Evolutionary conservation across 2,113 vertebrate genomes (phyloP).

Genomic region (Oceanodroma tethys): DNA sequence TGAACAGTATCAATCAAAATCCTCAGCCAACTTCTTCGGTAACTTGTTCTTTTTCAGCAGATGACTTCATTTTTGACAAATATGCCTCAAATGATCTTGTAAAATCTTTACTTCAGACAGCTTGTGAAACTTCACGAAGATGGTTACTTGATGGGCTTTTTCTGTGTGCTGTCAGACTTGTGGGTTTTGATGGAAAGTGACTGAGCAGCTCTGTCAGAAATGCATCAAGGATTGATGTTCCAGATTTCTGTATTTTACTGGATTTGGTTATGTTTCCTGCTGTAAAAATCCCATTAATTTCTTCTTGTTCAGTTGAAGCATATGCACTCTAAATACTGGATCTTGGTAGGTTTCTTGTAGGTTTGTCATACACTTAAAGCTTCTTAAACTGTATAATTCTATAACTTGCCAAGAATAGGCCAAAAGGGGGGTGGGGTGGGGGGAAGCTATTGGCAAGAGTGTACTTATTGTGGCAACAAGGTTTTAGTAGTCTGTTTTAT

Average conservation of each 20-base stretch:
- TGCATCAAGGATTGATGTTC: background rate
- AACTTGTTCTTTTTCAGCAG: background rate
- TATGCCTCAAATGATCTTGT: background rate
- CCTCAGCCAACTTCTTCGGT: background rate
- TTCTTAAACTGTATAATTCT: background rate
- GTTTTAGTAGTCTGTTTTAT: background rate
- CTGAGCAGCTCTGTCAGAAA: background rate
- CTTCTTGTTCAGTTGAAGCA: background rate
- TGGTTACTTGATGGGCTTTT: background rate
- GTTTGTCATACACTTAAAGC: background rate
- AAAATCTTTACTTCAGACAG: background rate
- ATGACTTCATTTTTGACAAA: background rate
- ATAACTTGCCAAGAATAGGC: background rate
- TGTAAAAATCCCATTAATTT: background rate
- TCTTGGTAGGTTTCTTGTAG: background rate
- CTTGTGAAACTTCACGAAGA: background rate
- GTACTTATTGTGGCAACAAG: background rate
- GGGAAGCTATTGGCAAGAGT: background rate
- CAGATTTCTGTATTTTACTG: background rate
- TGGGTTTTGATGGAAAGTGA: background rate
- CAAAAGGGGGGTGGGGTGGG: background rate
- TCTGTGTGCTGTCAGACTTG: background rate
- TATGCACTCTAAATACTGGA: background rate
- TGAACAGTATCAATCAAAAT: background rate
- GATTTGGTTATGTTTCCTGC: background rate